Conservation (phyloP, 1,140 invertebrate species). For the Tetramorium parvispinum region DNA sequence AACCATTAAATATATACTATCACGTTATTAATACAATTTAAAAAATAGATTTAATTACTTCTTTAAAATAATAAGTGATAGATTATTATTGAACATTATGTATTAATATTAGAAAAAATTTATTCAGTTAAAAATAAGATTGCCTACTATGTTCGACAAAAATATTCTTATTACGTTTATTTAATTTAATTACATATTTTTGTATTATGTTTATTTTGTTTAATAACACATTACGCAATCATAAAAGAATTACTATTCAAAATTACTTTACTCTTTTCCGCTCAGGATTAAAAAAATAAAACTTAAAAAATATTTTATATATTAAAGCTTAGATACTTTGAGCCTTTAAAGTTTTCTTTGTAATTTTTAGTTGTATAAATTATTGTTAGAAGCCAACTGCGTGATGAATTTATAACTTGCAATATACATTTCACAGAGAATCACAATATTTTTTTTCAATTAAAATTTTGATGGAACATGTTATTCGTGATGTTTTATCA, state of each 20-base stretch:
- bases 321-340: background rate
- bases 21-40: background rate
- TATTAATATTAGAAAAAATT: background rate
- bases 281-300: background rate
- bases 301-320: background rate
- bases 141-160: background rate
- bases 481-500: constrained; percentile 4
- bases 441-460: constrained; percentile 38
- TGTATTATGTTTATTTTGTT: background rate
- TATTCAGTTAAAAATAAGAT: constrained; percentile 1
- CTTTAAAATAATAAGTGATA: background rate
- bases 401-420: background rate
- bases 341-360: background rate
- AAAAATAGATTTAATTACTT: background rate
- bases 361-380: background rate
- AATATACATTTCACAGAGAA: background rate
- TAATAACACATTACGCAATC: background rate
- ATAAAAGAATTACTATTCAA: background rate
- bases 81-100: background rate
- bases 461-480: constrained; percentile 18
- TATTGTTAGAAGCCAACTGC: background rate
- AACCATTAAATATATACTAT: background rate
- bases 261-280: background rate
- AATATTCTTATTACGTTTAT: background rate
- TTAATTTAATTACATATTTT: background rate